Base-by-base conservation (phyloP, 2,888 invertebrate genomes). In the Tetrapedia diversipes region DNA sequence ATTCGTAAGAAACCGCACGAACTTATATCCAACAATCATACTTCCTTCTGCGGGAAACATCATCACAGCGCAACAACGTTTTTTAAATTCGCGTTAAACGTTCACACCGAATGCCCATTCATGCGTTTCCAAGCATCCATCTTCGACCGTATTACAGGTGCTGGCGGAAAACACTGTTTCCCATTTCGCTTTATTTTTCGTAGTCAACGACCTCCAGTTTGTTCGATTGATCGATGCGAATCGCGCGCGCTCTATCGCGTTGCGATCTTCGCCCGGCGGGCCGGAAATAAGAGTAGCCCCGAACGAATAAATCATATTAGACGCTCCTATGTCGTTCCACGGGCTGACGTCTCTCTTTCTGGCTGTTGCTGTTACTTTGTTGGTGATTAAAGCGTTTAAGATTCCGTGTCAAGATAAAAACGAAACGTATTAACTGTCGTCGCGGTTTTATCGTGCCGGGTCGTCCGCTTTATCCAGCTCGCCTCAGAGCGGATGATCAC, bases 241-340 rank as follows among this genome's bases (percentile, higher is more conserved):
- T 39, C 39, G 45, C 60, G n/a, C 11, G n/a, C 11, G 19, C 24
- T 16, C 10, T 27, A 51, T 56, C 53, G 22, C 14, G 19, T 0
- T 19, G 7, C 54, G 8, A 32, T 29, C 71, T 22, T 27, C 19
- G 11, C n/a, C 10, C n/a, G 10, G 29, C 24, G 8, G n/a, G 2
- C 37, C 39, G 59, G 59, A 75, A 74, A 59, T 54, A 65, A 65
- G 54, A 49, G 32, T 27, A 22, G 3, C 32, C n/a, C n/a, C 19
- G 32, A 53, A 53, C 65, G 75, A 53, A 73, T 74, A 74, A 65
- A 75, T 74, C 64, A 74, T 64, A 45, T 37, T 16, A 34, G 65
- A 74, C 65, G 41, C 53, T 39, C 53, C 39, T 65, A 14, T 59
- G 32, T 39, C 64, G 53, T 34, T 65, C 49, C 27, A n/a, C 45